Evolutionary conservation across 2,888 invertebrate genomes (phyloP).

Genomic region (Serripes groenlandicus): DNA sequence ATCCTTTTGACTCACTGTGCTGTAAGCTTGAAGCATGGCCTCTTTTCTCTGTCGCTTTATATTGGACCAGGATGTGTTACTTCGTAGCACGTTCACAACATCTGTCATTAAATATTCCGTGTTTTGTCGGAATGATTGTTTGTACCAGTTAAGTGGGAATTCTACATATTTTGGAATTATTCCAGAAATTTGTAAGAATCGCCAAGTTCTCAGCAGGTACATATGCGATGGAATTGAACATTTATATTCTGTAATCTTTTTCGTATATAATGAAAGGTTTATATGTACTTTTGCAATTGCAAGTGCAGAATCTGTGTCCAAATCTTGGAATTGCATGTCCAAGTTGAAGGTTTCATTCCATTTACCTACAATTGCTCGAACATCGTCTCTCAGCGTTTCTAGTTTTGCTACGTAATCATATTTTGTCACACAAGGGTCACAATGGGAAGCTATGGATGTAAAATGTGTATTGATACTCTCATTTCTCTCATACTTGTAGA

Average conservation of each 20-base stretch:
- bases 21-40: conserved; percentile 72
- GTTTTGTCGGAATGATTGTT: conserved; percentile 22
- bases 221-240: conserved; percentile 63
- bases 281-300: conserved; percentile 50
- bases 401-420: conserved; percentile 73
- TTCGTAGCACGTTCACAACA: conserved; percentile 39
- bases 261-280: conserved; percentile 54
- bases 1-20: conserved; percentile 58
- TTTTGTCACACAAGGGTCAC: conserved; percentile 69
- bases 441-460: conserved; percentile 68
- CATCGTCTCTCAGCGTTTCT: conserved; percentile 71
- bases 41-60: conserved; percentile 69
- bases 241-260: conserved; percentile 40
- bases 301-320: conserved; percentile 68
- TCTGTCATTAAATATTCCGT: conserved; percentile 41
- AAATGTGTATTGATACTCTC: conserved; percentile 68
- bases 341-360: conserved; percentile 57
- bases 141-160: conserved; percentile 55
- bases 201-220: conserved; percentile 69
- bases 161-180: conserved; percentile 60
- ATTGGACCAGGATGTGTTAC: conserved; percentile 26
- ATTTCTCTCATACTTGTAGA: conserved; percentile 37
- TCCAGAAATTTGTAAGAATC: conserved; percentile 75
- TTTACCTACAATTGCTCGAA: conserved; percentile 48
- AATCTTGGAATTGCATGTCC: conserved; percentile 68